phyloP scores from a whole-genome alignment of 1,140 invertebrate genomes.

The Rhopalosiphum padi region DNA sequence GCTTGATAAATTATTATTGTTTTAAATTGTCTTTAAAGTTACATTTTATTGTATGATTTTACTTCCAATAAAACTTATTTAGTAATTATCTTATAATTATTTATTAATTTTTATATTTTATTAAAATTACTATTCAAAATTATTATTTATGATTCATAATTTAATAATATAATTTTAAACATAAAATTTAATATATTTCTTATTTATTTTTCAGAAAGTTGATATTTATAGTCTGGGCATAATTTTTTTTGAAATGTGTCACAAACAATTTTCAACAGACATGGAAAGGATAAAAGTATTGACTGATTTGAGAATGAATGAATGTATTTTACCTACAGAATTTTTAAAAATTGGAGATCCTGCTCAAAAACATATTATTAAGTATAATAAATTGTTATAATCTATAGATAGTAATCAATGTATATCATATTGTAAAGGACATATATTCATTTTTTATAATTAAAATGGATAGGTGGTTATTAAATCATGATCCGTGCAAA shows the following conservation, averaged over 20 bases:
- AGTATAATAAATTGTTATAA: slow-evolving; percentile 61
- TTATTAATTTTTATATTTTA: no score
- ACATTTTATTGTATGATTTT: background rate
- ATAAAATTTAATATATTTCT: background rate
- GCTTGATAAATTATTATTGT: background rate
- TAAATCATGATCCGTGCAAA: slow-evolving; percentile 82
- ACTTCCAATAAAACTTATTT: background rate
- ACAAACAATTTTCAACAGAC: slow-evolving; percentile 78
- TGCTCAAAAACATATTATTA: slow-evolving; percentile 65
- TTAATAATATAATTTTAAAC: background rate
- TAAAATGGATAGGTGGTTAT: slow-evolving; percentile 72
- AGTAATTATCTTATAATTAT: background rate
- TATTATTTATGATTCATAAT: no score
- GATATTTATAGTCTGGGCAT: slow-evolving; percentile 92
- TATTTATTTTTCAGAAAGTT: slow-evolving; percentile 76
- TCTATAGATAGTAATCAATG: background rate
- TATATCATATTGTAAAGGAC: background rate
- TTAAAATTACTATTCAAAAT: background rate
- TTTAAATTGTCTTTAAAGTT: background rate
- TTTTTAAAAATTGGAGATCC: slow-evolving; percentile 66
- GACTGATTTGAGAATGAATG: slow-evolving; percentile 71
- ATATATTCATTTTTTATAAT: slow-evolving; percentile 2
- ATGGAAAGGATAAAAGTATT: slow-evolving; percentile 89
- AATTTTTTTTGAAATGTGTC: slow-evolving; percentile 96
- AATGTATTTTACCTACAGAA: slow-evolving; percentile 74